Evolutionary conservation across 1,140 invertebrate species (phyloP).

Genomic region (Tyrophagus putrescentiae): DNA sequence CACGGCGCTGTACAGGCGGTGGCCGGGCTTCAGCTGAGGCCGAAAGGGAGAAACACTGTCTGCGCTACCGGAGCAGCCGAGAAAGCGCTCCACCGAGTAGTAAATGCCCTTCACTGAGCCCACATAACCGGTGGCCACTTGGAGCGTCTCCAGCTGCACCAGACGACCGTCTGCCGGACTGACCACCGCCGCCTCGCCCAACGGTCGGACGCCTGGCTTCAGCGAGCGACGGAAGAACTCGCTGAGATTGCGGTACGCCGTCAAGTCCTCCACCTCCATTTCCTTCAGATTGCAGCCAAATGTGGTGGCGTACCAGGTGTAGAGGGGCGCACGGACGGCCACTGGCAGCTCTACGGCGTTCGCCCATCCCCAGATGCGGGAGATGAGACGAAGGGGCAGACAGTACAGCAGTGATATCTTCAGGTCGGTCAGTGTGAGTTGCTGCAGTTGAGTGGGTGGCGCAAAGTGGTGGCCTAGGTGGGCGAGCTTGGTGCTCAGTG

Average conservation of each 20-base stretch:
- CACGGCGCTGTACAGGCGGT: constrained; percentile 75
- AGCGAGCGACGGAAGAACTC: constrained; percentile 81
- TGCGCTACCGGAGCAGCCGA: constrained; percentile 44
- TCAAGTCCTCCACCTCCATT: constrained; percentile 57
- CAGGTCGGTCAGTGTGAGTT: not conserved
- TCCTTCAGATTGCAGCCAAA: constrained; percentile 81
- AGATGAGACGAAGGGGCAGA: constrained; percentile 69
- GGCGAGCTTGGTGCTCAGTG: not conserved
- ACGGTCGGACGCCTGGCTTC: constrained; percentile 55
- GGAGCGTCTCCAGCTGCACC: constrained; percentile 58
- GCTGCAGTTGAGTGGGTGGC: too few species aligned
- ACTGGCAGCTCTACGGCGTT: constrained; percentile 63
- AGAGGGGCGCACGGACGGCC: constrained; percentile 56
- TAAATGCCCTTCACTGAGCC: constrained; percentile 93
- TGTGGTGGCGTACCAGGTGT: constrained; percentile 47
- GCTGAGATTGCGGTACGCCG: constrained; percentile 62
- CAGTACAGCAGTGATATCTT: constrained; percentile 34
- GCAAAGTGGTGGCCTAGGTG: too few species aligned
- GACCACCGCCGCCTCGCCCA: constrained; percentile 40
- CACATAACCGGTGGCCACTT: constrained; percentile 59
- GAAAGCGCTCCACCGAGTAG: constrained; percentile 76
- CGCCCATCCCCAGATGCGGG: constrained; percentile 72
- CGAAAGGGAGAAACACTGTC: not conserved
- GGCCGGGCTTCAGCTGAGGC: constrained; percentile 35
- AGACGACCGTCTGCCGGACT: constrained; percentile 86